These are phyloP conservation scores for Caenorhabditis becei DNA, from an alignment of 2,888 invertebrate genomes.

Conservation along the genomic window DNA sequence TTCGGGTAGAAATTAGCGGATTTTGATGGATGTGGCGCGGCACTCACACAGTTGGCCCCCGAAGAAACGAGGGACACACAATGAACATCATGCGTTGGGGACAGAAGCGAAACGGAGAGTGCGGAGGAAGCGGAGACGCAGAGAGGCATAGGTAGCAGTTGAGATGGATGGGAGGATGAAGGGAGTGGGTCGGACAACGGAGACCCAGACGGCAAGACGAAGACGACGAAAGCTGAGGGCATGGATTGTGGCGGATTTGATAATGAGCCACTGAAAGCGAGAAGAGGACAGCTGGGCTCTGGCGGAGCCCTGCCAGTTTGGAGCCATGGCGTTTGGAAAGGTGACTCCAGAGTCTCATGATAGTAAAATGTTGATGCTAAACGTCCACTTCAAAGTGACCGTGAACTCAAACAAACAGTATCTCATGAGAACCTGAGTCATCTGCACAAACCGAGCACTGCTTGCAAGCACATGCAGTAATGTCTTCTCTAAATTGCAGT, in stretches of 20 bases:
- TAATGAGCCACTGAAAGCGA: conserved; percentile 36
- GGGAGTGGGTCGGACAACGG: conserved; percentile 11
- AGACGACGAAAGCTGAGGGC: conserved; percentile 16
- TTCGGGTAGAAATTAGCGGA: conserved; percentile 51
- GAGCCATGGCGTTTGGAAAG: background rate
- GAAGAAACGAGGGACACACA: conserved; percentile 52
- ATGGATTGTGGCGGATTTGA: conserved; percentile 55
- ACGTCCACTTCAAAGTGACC: background rate
- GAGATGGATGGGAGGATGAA: conserved; percentile 42
- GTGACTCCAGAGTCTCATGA: background rate
- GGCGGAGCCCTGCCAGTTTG: too few relatives aligned
- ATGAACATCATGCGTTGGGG: conserved; percentile 60
- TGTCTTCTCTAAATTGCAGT: too few relatives aligned
- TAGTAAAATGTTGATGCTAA: too few relatives aligned
- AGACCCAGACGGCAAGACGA: conserved; percentile 22
- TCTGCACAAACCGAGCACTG: background rate
- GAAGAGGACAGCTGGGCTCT: conserved; percentile 7
- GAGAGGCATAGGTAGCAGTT: conserved; percentile 47
- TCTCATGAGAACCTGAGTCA: background rate
- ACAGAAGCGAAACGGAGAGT: conserved; percentile 39
- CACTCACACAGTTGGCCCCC: conserved; percentile 55
- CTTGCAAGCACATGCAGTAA: too few relatives aligned
- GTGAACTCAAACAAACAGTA: background rate
- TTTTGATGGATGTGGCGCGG: conserved; percentile 53
- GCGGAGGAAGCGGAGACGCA: conserved; percentile 21